phyloP scores from a whole-genome alignment of 2,888 invertebrate genomes.

The Allophyes oxyacanthae region DNA sequence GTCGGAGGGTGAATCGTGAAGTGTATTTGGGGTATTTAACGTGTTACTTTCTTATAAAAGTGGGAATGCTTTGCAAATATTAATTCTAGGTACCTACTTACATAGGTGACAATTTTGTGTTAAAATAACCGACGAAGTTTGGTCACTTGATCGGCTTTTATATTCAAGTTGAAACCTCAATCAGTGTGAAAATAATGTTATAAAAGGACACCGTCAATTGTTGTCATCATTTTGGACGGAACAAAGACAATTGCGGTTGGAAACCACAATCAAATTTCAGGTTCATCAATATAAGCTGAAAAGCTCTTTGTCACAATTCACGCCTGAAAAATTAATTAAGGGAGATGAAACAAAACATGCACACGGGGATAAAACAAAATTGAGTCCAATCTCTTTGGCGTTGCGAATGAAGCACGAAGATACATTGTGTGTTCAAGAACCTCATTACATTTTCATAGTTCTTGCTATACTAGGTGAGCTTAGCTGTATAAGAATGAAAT shows the following conservation, averaged over 20 bases:
- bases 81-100: no score
- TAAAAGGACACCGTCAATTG: no score
- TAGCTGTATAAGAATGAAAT: neutral
- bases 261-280: constrained; percentile 12
- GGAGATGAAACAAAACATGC: constrained; percentile 5
- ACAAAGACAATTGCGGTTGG: no score
- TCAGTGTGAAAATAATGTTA: no score
- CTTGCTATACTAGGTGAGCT: neutral
- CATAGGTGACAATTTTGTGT: no score
- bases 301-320: constrained; percentile 19
- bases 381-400: constrained; percentile 10
- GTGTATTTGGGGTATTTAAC: constrained; percentile 15
- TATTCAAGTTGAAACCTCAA: no score
- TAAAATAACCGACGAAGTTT: no score
- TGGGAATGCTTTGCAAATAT: constrained; percentile 9
- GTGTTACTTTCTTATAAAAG: constrained; percentile 5
- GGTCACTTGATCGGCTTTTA: no score
- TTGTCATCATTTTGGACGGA: no score
- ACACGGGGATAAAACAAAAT: constrained; percentile 8
- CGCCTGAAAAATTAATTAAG: constrained; percentile 11
- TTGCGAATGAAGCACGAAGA: neutral
- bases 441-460: constrained; percentile 3
- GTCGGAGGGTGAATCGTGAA: constrained; percentile 10
- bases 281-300: constrained; percentile 15
- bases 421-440: neutral